Evolutionary conservation across 1,140 invertebrate genomes (phyloP).

Genomic region (Rhysida immarginata): DNA sequence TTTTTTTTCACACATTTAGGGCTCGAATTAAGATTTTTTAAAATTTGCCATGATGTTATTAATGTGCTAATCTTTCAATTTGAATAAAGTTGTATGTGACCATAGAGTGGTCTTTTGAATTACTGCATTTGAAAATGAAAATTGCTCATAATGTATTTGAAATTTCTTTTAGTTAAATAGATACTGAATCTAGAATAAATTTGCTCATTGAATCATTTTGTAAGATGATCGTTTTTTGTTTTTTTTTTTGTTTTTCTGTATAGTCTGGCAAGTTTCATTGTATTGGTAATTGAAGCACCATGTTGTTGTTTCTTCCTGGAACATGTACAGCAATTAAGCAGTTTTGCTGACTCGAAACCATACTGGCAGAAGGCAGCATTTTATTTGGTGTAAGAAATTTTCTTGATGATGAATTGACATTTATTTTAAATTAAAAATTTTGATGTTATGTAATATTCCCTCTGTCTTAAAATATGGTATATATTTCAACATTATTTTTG

Average conservation of each 20-base stretch:
- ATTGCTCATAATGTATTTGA: background rate
- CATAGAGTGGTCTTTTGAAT: no score
- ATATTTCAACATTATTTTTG: no score
- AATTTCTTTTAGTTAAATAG: conserved; percentile 1
- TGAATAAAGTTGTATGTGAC: no score
- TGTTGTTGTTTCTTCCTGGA: conserved; percentile 90
- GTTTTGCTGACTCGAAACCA: conserved; percentile 62
- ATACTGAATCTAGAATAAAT: background rate
- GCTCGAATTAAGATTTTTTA: no score
- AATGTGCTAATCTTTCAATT: no score
- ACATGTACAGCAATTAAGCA: conserved; percentile 67
- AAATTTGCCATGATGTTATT: no score
- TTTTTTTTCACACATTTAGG: no score
- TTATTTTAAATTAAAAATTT: background rate
- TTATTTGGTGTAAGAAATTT: conserved; percentile 60
- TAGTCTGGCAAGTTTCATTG: conserved; percentile 62
- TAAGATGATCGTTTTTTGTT: no score
- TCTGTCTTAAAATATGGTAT: no score
- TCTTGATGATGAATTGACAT: background rate
- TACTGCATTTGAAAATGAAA: no score
- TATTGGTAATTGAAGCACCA: conserved; percentile 76
- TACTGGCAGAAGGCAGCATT: conserved; percentile 78
- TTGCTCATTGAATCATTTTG: no score
- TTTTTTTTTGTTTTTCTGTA: conserved; percentile 16
- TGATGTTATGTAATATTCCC: no score